Base-by-base conservation (phyloP, 2,797 vertebrate species). In the Sebastes diaconus region DNA sequence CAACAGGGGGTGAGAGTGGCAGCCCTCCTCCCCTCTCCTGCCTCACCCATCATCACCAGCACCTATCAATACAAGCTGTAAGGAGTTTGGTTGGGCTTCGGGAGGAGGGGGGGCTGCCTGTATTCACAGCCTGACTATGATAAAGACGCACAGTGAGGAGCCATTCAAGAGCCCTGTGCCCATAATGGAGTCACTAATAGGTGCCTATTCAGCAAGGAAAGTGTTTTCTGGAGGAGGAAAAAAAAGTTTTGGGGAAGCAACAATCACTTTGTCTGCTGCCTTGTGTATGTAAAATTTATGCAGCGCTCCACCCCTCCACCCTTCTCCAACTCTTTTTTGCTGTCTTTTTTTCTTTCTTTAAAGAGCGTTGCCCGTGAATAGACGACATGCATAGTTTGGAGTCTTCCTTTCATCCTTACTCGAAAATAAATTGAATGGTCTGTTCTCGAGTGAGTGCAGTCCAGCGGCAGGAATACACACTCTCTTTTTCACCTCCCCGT, bases 171-270 rank as follows among this genome's bases (percentile, higher is more conserved):
- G 92, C 91, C 88, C 93, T 90, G 93, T 80, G 92, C 92, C 90
- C 90, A 96, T 95, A 96, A 96, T 96, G 91, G 95, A 95, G 93
- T 96, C 94, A 96, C 95, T 96, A 96, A 96, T 96, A 96, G 95
- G 93, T 94, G 94, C 93, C 95, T 91, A 95, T 96, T 96, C 95
- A 96, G 93, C 89, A 61, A 59, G 93, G 90, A 96, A 96, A 96
- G 95, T 95, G 96, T 95, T 96, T 96, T 96, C 93, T 93, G 90
- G 87, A 89, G 81, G 90, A 83, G 85, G 63, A 57, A 39, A 80
- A 86, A 91, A 94, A 95, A 94, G 89, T 94, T 96, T 92, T 84
- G 84, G 92, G 90, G 92, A 93, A 91, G 94, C 92, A 90, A 94
- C 95, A 96, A 94, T 95, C 94, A 92, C 93, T 93, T 92, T 94